Percentiles rank a stretch among this genome's conserved stretches.
These are phyloP conservation scores for Ophiodon elongatus DNA, from an alignment of 2,113 vertebrate genomes.

Conservation along the genomic window DNA sequence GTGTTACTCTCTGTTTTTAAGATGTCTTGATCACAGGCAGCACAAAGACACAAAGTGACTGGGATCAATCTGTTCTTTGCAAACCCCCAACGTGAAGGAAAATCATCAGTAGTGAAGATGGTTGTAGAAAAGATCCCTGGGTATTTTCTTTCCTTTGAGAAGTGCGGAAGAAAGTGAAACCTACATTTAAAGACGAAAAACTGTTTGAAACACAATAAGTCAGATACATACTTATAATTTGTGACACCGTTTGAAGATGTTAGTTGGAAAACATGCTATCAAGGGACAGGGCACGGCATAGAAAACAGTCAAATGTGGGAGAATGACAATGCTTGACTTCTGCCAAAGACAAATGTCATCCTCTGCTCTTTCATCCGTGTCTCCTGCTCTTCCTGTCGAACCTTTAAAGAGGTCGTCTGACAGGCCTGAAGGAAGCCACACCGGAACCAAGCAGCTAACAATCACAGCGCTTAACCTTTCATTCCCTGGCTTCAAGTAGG, in stretches of 20 bases:
- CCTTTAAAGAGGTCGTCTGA: slow-evolving; percentile 59
- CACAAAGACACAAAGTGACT: slow-evolving; percentile 40
- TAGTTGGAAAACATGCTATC: slow-evolving; percentile 20
- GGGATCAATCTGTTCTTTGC: slow-evolving; percentile 54
- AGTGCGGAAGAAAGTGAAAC: slow-evolving; percentile 25
- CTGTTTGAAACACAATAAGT: slow-evolving; percentile 1
- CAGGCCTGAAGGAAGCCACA: slow-evolving; percentile 45
- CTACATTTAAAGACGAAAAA: slow-evolving; percentile 36
- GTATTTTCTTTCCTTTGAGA: slow-evolving; percentile 37
- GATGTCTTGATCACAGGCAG: slow-evolving; percentile 52
- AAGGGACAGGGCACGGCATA: slow-evolving; percentile 11
- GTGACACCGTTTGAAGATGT: slow-evolving; percentile 36
- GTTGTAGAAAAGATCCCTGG: slow-evolving; percentile 31
- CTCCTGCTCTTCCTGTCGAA: slow-evolving; percentile 52
- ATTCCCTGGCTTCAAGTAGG: slow-evolving; percentile 59
- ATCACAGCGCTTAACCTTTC: slow-evolving; percentile 62
- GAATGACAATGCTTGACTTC: slow-evolving; percentile 6
- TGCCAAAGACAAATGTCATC: slow-evolving; percentile 55
- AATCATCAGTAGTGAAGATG: slow-evolving; percentile 40
- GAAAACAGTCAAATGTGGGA: slow-evolving; percentile 8
- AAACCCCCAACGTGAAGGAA: slow-evolving; percentile 33
- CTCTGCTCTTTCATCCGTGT: slow-evolving; percentile 43
- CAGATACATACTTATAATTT: slow-evolving; percentile 22
- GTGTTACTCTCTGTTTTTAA: slow-evolving; percentile 25
- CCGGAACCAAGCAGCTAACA: slow-evolving; percentile 42